Conservation (phyloP, 2,797 vertebrate species). For the Hyperoplus immaculatus region DNA sequence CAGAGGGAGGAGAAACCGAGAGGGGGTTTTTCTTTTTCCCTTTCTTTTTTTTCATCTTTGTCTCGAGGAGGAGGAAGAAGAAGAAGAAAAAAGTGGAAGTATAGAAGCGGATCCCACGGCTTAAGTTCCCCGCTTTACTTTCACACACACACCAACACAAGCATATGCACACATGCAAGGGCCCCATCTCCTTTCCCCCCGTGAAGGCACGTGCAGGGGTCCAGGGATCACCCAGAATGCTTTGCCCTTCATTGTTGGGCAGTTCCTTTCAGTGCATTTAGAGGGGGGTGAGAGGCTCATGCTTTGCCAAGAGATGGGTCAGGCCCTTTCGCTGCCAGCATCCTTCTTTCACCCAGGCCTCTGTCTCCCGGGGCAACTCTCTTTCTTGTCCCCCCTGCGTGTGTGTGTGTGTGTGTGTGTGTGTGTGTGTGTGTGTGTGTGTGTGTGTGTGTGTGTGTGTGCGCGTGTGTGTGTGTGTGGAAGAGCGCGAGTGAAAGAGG, state of each 20-base stretch:
- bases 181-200: slow-evolving; percentile 50
- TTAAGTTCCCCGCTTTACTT: slow-evolving; percentile 57
- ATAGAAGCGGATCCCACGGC: slow-evolving; percentile 59
- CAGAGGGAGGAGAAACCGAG: slow-evolving; percentile 48
- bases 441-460: slow-evolving; percentile 23
- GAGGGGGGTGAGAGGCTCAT: slow-evolving; percentile 75
- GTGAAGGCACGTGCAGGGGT: slow-evolving; percentile 84
- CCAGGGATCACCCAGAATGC: slow-evolving; percentile 86
- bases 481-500: slow-evolving; percentile 67
- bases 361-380: slow-evolving; percentile 83
- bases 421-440: slow-evolving; percentile 25
- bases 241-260: slow-evolving; percentile 81
- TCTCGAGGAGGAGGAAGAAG: slow-evolving; percentile 18
- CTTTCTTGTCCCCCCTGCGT: slow-evolving; percentile 75
- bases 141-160: slow-evolving; percentile 29
- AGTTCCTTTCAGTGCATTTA: slow-evolving; percentile 78
- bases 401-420: slow-evolving; percentile 65
- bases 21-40: neutral
- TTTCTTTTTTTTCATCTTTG: slow-evolving; percentile 24
- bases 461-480: slow-evolving; percentile 44
- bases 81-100: slow-evolving; percentile 14
- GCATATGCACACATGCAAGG: slow-evolving; percentile 44
- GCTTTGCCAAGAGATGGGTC: slow-evolving; percentile 84
- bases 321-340: slow-evolving; percentile 83
- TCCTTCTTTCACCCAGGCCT: slow-evolving; percentile 85